Percentiles rank a stretch among this genome's conserved stretches.
These are phyloP conservation scores for Drosophila arawakana DNA, from an alignment of 1,140 invertebrate species.

Conservation along the genomic window DNA sequence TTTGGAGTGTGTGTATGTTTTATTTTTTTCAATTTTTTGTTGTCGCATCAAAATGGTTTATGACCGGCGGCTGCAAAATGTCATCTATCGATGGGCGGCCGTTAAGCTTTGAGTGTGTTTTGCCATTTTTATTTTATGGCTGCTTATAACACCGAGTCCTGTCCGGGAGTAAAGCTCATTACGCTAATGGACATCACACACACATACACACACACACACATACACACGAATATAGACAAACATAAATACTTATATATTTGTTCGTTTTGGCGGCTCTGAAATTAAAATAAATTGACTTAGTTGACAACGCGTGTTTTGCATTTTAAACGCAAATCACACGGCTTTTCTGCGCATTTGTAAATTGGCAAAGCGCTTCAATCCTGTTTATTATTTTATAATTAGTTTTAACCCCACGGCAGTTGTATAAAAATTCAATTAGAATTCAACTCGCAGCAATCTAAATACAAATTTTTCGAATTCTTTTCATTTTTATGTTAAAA, in stretches of 20 bases:
- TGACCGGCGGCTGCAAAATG: slow-evolving; percentile 72
- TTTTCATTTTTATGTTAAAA: not conserved
- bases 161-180: slow-evolving; percentile 66
- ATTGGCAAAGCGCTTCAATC: slow-evolving; percentile 72
- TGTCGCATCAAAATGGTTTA: slow-evolving; percentile 74
- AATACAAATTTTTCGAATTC: slow-evolving; percentile 21
- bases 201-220: slow-evolving; percentile 27
- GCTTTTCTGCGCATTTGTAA: slow-evolving; percentile 76
- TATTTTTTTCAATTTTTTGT: slow-evolving; percentile 34
- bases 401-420: slow-evolving; percentile 55
- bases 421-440: slow-evolving; percentile 62
- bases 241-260: slow-evolving; percentile 9
- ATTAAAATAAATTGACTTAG: slow-evolving; percentile 80
- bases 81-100: slow-evolving; percentile 75
- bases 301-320: slow-evolving; percentile 46
- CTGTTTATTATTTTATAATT: slow-evolving; percentile 81
- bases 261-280: slow-evolving; percentile 25
- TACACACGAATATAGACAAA: slow-evolving; percentile 11
- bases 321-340: slow-evolving; percentile 70
- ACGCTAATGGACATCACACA: slow-evolving; percentile 65
- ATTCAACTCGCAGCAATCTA: slow-evolving; percentile 34
- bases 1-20: slow-evolving; percentile 6
- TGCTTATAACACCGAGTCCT: slow-evolving; percentile 43
- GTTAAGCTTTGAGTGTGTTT: slow-evolving; percentile 72
- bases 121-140: slow-evolving; percentile 67